phyloP scores from a whole-genome alignment of 2,113 vertebrate species.

The Stercorarius parasiticus region DNA sequence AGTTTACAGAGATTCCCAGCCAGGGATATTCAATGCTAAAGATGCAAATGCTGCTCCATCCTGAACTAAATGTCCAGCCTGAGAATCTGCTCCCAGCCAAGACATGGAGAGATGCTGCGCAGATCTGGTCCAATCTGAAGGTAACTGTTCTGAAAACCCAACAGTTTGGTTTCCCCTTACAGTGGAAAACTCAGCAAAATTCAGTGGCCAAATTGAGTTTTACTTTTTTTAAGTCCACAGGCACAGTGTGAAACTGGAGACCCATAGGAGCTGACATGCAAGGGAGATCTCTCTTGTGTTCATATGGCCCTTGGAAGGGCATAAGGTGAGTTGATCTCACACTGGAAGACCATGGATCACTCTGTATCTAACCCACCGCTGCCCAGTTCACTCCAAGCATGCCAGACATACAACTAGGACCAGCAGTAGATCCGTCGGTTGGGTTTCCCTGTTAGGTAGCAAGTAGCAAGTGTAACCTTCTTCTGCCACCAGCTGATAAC shows the following conservation, averaged over 20 bases:
- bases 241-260: not conserved
- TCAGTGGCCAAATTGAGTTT: not conserved
- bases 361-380: not conserved
- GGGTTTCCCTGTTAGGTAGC: not conserved
- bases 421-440: not conserved
- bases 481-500: not conserved
- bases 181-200: not conserved
- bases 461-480: not conserved
- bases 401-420: not conserved
- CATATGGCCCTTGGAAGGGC: not conserved
- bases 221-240: not conserved
- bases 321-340: not conserved
- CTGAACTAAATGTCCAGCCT: not conserved
- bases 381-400: not conserved
- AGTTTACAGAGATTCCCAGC: not conserved
- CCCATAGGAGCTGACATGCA: not conserved
- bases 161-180: not conserved
- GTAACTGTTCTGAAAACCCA: not conserved
- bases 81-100: not conserved
- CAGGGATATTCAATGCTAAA: not conserved
- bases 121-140: not conserved
- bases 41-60: not conserved
- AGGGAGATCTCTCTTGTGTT: not conserved
- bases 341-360: not conserved
- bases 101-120: not conserved